Percentiles rank a stretch among this genome's conserved stretches.
Conservation (phyloP, 2,113 vertebrate species). For the Microcebus griseorufus region DNA sequence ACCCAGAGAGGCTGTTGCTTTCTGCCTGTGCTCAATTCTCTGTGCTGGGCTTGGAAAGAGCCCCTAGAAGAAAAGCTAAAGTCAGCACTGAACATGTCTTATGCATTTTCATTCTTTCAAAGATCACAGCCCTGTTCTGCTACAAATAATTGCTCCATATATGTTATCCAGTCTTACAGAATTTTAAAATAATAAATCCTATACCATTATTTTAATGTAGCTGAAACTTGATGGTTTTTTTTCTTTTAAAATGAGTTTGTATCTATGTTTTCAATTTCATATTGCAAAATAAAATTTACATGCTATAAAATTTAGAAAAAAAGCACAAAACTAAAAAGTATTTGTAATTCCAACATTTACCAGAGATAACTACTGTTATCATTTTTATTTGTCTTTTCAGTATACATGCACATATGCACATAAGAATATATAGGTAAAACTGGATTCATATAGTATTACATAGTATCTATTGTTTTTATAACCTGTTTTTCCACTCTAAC, state of each 20-base stretch:
- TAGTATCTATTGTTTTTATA: constrained; percentile 18
- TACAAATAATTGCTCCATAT: background rate
- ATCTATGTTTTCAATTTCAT: background rate
- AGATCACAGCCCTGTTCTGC: background rate
- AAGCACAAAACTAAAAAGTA: background rate
- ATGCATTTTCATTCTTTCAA: background rate
- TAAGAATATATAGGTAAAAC: background rate
- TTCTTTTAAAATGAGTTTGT: constrained; percentile 36
- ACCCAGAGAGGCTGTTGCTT: background rate
- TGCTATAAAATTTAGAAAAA: constrained; percentile 1
- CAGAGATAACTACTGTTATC: background rate
- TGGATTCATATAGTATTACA: background rate
- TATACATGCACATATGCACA: background rate
- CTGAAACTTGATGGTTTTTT: background rate
- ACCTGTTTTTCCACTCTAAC: background rate
- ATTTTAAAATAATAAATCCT: background rate
- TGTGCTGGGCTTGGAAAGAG: background rate
- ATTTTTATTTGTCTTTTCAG: background rate
- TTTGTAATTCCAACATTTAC: background rate
- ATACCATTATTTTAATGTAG: background rate
- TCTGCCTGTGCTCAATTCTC: background rate
- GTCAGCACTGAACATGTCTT: background rate
- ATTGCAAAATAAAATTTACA: background rate
- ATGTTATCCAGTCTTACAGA: background rate
- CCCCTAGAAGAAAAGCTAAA: background rate